A percentile compares a stretch with the other conserved stretches of the same genome.
These are phyloP conservation scores for Amyelois transitella DNA, from an alignment of 1,140 invertebrate species.

Conservation along the genomic window DNA sequence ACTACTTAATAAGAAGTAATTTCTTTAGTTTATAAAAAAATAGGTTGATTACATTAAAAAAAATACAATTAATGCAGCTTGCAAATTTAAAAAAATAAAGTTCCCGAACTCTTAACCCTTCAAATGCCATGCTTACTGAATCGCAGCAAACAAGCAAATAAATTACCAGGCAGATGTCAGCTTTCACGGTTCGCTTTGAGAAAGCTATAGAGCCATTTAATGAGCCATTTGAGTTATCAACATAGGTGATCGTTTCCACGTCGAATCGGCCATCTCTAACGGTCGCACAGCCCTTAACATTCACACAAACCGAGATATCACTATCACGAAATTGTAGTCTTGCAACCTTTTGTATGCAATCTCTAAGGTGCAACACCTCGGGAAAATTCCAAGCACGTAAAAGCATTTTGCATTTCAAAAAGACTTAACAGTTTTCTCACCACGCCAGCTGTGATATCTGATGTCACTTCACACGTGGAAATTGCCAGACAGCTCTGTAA, in stretches of 20 bases:
- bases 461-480: too few relatives aligned
- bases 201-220: constrained; percentile 9
- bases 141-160: neutral
- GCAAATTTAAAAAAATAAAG: too few relatives aligned
- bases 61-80: too few relatives aligned
- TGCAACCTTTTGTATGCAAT: neutral
- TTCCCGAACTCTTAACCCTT: too few relatives aligned
- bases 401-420: too few relatives aligned
- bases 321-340: neutral
- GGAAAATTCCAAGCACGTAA: too few relatives aligned
- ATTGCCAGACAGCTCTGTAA: too few relatives aligned
- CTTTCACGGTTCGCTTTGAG: constrained; percentile 7
- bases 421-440: too few relatives aligned
- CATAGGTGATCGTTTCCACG: constrained; percentile 1
- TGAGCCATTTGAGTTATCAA: constrained; percentile 13
- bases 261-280: neutral
- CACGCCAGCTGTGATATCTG: too few relatives aligned
- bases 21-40: too few relatives aligned
- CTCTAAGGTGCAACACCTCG: neutral
- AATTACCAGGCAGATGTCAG: constrained; percentile 5
- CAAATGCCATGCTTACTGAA: neutral
- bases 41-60: too few relatives aligned
- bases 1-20: too few relatives aligned
- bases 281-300: neutral
- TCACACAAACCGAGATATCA: neutral